Base-by-base conservation (phyloP, 2,888 invertebrate species). In the Caenorhabditis virilis region DNA sequence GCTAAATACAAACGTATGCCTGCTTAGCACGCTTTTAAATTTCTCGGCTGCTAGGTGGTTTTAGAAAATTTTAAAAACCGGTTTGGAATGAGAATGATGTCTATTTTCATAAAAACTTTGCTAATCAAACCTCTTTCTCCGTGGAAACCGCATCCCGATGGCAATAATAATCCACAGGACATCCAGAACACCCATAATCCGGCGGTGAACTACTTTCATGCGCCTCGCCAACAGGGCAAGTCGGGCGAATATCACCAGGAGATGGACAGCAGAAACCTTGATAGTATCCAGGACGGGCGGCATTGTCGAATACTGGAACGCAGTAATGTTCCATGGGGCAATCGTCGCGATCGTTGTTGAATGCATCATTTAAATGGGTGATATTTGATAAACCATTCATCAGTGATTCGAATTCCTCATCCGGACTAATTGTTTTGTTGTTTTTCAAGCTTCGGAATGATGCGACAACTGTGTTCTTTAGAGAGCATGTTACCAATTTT, bases 241-340 rank as follows among this genome's bases (percentile, higher is more conserved):
- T 72, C 9, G 80, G 80, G 0, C 54, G 54, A 18, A 76, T 68
- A 27, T 77, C 76, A 1, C 63, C 51, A 1, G 80, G 80, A n/a
- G 72, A 55, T n/a, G 78, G 78, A 48, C 80, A 80, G 50, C 79
- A 80, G 71, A 80, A 80, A 13, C 79, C 79, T 67, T 74, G 69
- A 45, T 74, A 72, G 52, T 63, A 74, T 13, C 76, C 74, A 6
- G 77, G 75, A 55, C 69, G 65, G 27, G 43, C 51, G 15, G 79
- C 69, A 26, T 79, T 62, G 45, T 80, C 80, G 39, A 80, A 80
- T 9, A 79, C 65, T 13, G 78, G 74, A 7, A 80, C 75, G 45
- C 80, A 80, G 52, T 80, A 80, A 55, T 78, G 66, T 30, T 74
- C 75, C 2, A 48, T 54, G 9, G 78, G 77, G 50, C 80, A 80